Evolutionary conservation across 2,113 vertebrate genomes (phyloP), one percentile per base, ranked within the genome.

Genomic region (Chelonoidis abingdonii): DNA sequence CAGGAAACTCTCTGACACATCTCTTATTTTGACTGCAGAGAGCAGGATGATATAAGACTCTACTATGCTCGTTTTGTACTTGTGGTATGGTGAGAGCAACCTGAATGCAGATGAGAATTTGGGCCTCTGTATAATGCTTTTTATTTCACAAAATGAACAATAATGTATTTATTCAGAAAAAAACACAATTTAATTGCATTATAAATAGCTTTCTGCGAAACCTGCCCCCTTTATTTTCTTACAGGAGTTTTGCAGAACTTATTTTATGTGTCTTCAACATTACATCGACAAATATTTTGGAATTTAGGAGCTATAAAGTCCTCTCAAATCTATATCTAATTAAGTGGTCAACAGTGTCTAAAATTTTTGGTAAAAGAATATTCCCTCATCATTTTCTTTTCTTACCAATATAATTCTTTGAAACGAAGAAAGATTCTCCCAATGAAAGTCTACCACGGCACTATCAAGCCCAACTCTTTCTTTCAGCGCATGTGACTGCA

Each of bases 371-470:
- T 80, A 80, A 17, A 29, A 69, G 82, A 87, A 5, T 83, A 38
- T 85, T 84, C 92, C 86, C 14, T 25, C 29, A 79, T 31, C 44
- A 54, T 21, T 21, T 25, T 80, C 9, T 10, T 24, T 89, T 89
- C 98, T 97, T 96, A 98, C 98, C 97, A 98, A 95, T 82, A 97
- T 97, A 88, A 98, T 98, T 93, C 95, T 98, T 94, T 98, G 98
- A 91, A 98, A 98, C 72, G 96, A 54, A 84, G 97, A 97, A 31
- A 98, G 97, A 7, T 93, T 95, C 93, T 98, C 97, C 98, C 98
- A 98, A 50, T 96, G 94, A 86, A 98, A 98, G 59, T 47, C n/a
- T 31, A 87, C 19, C 83, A 81, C 27, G 38, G 3, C 22, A 13
- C 10, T 31, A 9, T 56, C 41, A 27, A 50, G 24, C 22, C 88